Base-by-base conservation (phyloP, 2,797 vertebrate species). In the Parauchenoglanis ngamensis region DNA sequence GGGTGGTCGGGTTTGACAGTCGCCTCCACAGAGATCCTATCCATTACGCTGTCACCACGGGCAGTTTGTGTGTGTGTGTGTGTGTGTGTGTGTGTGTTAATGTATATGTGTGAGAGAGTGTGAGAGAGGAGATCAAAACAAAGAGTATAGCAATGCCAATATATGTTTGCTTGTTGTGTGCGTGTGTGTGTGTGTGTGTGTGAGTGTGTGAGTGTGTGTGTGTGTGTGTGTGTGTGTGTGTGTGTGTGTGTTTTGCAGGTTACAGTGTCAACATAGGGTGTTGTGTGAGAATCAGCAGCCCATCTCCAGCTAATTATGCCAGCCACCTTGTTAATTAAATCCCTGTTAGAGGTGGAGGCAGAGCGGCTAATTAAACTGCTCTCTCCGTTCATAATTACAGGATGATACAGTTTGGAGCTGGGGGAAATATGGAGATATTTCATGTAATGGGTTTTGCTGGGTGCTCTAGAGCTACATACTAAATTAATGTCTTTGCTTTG, bases 251-350 rank as follows among this genome's bases (percentile, higher is more conserved):
- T 86, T 82, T 87, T 87, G 76, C 84, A 84, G 87, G 86, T 95
- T 94, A 94, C 93, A 94, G 92, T 95, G 95, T 96, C 96, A 96
- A 94, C 96, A 96, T 95, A 97, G 97, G 96, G 96, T 96, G 96
- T 85, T 87, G 95, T 94, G 93, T 91, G 91, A 95, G 94, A 94
- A 96, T 95, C 95, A 95, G 95, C 93, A 93, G 89, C 83, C 94
- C 93, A 96, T 96, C 95, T 96, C 94, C 95, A 95, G 95, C 95
- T 97, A 96, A 97, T 97, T 96, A 96, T 93, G 93, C 95, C 96
- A 96, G 94, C 96, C 95, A 96, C 92, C 94, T 94, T 96, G 96
- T 97, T 97, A 97, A 97, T 97, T 97, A 97, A 96, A 96, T 95
- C 94, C 96, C 95, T 94, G 96, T 96, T 96, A 96, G 95, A 94